Evolutionary conservation across 2,113 vertebrate genomes (phyloP).

Genomic region (Apistogramma diplotaenia): DNA sequence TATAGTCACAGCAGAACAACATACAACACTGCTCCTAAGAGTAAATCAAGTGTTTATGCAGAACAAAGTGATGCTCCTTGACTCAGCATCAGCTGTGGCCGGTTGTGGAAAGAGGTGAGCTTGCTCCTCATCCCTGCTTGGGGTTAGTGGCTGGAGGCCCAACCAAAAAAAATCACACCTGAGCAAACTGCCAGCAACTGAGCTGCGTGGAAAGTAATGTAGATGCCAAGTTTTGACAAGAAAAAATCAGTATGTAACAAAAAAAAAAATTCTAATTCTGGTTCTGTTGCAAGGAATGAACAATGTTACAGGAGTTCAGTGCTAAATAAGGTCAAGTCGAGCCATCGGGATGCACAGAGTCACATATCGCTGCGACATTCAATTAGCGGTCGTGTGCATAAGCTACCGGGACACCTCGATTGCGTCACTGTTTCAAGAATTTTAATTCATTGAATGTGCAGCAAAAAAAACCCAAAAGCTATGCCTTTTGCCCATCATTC

Average conservation of each 20-base stretch:
- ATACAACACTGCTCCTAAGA: neutral
- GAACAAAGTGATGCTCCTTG: neutral
- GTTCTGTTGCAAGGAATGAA: neutral
- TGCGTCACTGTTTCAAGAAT: neutral
- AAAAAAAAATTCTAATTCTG: neutral
- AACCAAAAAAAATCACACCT: neutral
- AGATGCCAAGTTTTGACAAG: neutral
- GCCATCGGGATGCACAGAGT: neutral
- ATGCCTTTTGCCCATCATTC: neutral
- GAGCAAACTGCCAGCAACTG: neutral
- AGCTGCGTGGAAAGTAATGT: neutral
- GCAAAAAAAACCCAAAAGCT: neutral
- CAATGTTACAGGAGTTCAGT: neutral
- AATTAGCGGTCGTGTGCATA: neutral
- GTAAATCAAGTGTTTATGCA: neutral
- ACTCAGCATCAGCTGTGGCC: neutral
- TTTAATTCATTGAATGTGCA: neutral
- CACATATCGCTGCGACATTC: neutral
- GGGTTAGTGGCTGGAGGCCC: constrained; percentile 2
- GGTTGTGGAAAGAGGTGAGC: neutral
- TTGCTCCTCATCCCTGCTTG: neutral
- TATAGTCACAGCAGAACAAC: neutral
- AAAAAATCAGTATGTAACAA: neutral
- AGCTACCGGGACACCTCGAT: neutral
- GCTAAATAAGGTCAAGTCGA: neutral